These are phyloP conservation scores for Scophthalmus maximus DNA, from an alignment of 2,113 vertebrate genomes.

Conservation along the genomic window DNA sequence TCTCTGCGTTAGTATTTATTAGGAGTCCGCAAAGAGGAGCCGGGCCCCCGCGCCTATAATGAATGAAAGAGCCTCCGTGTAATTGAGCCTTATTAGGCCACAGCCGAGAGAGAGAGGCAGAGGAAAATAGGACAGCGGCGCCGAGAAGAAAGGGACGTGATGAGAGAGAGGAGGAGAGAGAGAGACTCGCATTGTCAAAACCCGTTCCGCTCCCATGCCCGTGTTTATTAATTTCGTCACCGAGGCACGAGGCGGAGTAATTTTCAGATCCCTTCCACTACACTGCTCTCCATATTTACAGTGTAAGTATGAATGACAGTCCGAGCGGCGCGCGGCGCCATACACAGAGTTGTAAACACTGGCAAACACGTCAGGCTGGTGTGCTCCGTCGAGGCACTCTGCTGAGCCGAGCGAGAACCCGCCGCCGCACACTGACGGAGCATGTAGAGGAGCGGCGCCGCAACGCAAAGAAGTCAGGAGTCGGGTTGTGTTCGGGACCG, in stretches of 20 bases:
- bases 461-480: not conserved
- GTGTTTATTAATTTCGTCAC: conserved; percentile 82
- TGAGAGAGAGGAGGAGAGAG: conserved; percentile 51
- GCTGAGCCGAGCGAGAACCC: conserved; percentile 21
- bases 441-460: not conserved
- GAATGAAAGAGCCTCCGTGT: conserved; percentile 89
- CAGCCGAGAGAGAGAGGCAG: conserved; percentile 74
- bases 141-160: conserved; percentile 73
- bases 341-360: conserved; percentile 62
- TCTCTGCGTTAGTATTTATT: conserved; percentile 91
- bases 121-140: conserved; percentile 67
- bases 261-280: conserved; percentile 78
- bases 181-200: conserved; percentile 78
- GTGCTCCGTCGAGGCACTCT: conserved; percentile 3
- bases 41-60: conserved; percentile 88
- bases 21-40: conserved; percentile 88
- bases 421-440: not conserved
- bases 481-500: not conserved
- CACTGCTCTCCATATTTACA: conserved; percentile 76
- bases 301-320: conserved; percentile 77
- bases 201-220: conserved; percentile 74
- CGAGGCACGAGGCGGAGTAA: conserved; percentile 73
- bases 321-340: conserved; percentile 48
- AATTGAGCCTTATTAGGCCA: conserved; percentile 92
- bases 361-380: conserved; percentile 52